Evolutionary conservation across 2,797 vertebrate species (phyloP).

Genomic region (Helarctos malayanus): DNA sequence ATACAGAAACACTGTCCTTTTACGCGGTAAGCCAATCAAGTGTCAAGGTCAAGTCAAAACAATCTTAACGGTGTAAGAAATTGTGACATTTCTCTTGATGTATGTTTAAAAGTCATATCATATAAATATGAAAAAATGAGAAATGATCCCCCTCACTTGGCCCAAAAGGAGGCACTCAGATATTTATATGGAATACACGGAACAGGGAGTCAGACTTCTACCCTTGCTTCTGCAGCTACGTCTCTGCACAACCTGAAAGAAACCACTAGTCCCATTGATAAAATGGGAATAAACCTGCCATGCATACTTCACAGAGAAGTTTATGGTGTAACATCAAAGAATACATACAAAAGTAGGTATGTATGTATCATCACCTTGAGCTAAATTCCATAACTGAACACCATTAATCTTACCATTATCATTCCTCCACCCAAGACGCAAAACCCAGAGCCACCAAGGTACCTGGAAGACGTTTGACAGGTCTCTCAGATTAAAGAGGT

Average conservation of each 20-base stretch:
- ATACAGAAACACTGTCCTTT: not conserved
- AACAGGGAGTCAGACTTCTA: not conserved
- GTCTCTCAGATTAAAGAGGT: constrained; percentile 92
- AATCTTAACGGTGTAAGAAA: not conserved
- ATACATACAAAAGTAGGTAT: not conserved
- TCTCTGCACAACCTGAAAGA: not conserved
- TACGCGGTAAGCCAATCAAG: not conserved
- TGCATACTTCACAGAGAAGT: not conserved
- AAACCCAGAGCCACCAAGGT: not conserved
- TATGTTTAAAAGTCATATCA: not conserved
- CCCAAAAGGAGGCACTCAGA: not conserved
- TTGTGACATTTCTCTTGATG: not conserved
- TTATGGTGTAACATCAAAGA: not conserved
- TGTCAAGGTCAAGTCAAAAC: constrained; percentile 39
- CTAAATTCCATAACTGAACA: not conserved
- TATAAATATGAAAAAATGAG: not conserved
- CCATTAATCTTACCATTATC: not conserved
- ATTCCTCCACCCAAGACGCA: not conserved
- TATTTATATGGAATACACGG: not conserved
- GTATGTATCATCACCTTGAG: not conserved
- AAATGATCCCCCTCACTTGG: not conserved
- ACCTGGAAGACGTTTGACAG: constrained; percentile 93
- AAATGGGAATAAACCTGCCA: not conserved
- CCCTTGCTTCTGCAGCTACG: not conserved
- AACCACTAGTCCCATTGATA: not conserved